These are phyloP conservation scores for Microdon myrmicae DNA, from an alignment of 2,888 invertebrate genomes.

Conservation along the genomic window DNA sequence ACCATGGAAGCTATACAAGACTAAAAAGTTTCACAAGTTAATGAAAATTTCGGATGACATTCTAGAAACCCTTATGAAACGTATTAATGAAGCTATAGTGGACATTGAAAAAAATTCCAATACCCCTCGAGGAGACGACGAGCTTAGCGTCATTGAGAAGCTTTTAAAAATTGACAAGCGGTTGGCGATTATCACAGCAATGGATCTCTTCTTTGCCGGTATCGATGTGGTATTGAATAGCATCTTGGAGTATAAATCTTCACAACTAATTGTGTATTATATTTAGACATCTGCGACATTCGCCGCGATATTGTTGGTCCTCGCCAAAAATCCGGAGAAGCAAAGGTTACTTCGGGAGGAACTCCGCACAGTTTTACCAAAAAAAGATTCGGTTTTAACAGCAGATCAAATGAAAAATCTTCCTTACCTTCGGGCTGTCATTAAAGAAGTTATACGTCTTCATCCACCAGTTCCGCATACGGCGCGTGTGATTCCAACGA, in stretches of 20 bases:
- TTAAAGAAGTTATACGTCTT: constrained; percentile 77
- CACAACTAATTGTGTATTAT: neutral
- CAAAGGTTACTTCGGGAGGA: constrained; percentile 75
- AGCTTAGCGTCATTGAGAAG: constrained; percentile 73
- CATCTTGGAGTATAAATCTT: neutral
- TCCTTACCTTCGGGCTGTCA: constrained; percentile 76
- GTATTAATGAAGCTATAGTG: constrained; percentile 65
- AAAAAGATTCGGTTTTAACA: constrained; percentile 66
- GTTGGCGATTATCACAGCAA: constrained; percentile 75
- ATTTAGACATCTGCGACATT: constrained; percentile 63
- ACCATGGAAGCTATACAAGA: constrained; percentile 55
- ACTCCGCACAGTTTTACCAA: constrained; percentile 66
- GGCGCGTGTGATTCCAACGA: constrained; percentile 69
- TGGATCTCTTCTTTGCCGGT: constrained; percentile 78
- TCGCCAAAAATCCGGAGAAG: constrained; percentile 73
- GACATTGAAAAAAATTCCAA: constrained; percentile 67
- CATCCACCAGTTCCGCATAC: constrained; percentile 72
- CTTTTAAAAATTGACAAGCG: constrained; percentile 72
- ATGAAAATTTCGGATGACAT: constrained; percentile 57
- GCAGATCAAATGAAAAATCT: constrained; percentile 67
- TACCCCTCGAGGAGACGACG: constrained; percentile 54
- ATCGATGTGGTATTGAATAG: constrained; percentile 74
- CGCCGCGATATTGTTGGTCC: constrained; percentile 53
- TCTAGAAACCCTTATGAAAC: constrained; percentile 55
- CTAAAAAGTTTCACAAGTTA: constrained; percentile 54